Conservation (phyloP, 1,140 invertebrate genomes). For the Drosophila parvula region DNA sequence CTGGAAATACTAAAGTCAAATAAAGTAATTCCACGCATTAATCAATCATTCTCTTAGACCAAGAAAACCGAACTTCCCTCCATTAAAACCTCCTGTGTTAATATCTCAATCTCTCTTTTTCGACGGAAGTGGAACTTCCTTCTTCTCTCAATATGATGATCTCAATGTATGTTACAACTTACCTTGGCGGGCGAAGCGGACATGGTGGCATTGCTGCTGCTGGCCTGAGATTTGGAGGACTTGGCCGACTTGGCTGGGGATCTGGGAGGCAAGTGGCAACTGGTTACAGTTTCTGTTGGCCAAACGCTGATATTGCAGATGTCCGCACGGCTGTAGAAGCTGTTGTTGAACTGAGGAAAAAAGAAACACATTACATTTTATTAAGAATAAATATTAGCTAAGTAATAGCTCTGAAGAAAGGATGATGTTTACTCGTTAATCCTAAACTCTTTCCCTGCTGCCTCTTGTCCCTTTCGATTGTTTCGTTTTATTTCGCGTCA, state of each 20-base stretch:
- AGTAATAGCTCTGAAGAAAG: neutral
- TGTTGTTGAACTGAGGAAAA: slow-evolving; percentile 30
- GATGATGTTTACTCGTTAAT: neutral
- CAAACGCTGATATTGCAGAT: slow-evolving; percentile 73
- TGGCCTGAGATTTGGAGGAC: slow-evolving; percentile 65
- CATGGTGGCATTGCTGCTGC: slow-evolving; percentile 77
- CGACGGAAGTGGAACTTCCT: slow-evolving; percentile 18
- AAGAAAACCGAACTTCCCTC: neutral
- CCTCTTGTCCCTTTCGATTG: slow-evolving; percentile 65
- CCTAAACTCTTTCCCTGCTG: neutral
- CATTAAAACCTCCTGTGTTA: neutral
- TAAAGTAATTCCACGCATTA: neutral
- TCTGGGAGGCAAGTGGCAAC: slow-evolving; percentile 68
- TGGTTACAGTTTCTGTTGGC: slow-evolving; percentile 45
- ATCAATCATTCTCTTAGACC: neutral
- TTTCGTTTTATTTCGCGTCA: slow-evolving; percentile 38
- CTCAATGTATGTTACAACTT: slow-evolving; percentile 24
- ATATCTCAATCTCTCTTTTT: slow-evolving; percentile 10
- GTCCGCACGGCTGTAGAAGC: slow-evolving; percentile 71
- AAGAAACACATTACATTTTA: neutral
- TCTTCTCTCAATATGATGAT: slow-evolving; percentile 3
- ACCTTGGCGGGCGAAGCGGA: slow-evolving; percentile 71
- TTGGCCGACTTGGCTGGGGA: slow-evolving; percentile 71
- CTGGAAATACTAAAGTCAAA: neutral
- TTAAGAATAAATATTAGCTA: neutral